phyloP scores from a whole-genome alignment of 2,113 vertebrate species.

The Cochlearius cochlearius region DNA sequence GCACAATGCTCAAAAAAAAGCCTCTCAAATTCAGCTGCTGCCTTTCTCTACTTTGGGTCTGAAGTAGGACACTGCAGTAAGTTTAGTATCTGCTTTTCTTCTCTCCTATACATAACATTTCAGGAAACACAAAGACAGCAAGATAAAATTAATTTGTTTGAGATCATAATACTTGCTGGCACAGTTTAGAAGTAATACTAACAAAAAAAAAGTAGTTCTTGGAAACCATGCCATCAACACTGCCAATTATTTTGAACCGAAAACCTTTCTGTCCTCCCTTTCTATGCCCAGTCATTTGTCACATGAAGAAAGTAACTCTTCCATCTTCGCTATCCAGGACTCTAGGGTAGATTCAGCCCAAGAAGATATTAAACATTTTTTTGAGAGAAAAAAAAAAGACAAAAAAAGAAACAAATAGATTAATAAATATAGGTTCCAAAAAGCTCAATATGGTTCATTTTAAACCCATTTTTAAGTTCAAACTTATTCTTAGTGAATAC shows the following conservation, averaged over 20 bases:
- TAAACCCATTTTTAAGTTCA: background rate
- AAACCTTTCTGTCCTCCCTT: background rate
- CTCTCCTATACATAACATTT: background rate
- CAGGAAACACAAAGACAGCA: background rate
- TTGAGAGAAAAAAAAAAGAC: background rate
- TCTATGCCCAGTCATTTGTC: background rate
- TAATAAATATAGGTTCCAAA: background rate
- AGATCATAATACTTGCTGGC: background rate
- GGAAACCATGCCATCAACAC: background rate
- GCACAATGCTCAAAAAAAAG: slow-evolving; percentile 8
- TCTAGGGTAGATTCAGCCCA: background rate
- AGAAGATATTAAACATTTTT: background rate
- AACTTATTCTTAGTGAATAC: background rate
- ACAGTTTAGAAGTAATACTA: background rate
- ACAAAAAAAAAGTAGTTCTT: background rate
- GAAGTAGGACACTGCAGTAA: background rate
- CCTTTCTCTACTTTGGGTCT: slow-evolving; percentile 61
- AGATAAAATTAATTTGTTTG: background rate
- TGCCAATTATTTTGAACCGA: background rate
- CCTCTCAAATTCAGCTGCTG: slow-evolving; percentile 67
- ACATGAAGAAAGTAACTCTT: background rate
- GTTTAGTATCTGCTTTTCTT: background rate
- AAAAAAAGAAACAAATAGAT: background rate
- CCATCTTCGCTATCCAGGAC: background rate
- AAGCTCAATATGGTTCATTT: background rate